Conservation (phyloP, 23 tunicate genomes). For the Trididemnum nubilum region DNA sequence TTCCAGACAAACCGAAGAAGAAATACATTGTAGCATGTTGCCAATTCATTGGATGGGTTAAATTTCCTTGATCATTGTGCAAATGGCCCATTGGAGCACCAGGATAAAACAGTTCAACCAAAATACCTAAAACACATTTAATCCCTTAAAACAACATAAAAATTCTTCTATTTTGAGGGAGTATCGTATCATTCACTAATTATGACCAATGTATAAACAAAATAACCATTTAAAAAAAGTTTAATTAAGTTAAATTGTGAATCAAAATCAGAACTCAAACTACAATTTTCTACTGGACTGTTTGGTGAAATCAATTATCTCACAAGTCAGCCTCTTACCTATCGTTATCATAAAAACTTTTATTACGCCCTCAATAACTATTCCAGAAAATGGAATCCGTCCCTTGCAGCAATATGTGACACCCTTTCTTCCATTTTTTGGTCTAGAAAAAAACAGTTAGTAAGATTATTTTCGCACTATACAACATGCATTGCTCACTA, state of each 20-base stretch:
- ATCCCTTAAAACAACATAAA: no score
- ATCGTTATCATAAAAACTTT: conserved; percentile 64
- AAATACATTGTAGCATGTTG: conserved; percentile 99
- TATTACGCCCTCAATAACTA: conserved; percentile 81
- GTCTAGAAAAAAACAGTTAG: no score
- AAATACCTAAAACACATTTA: conserved; percentile 57
- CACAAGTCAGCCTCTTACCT: no score
- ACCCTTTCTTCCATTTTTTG: neutral
- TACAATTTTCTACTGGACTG: no score
- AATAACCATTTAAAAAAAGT: no score
- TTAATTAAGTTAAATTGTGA: no score
- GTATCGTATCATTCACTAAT: no score
- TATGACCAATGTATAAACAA: no score
- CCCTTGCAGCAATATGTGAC: conserved; percentile 65
- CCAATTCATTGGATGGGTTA: conserved; percentile 92
- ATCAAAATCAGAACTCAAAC: no score
- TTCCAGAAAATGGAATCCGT: conserved; percentile 61
- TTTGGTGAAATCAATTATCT: no score
- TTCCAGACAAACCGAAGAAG: conserved; percentile 84
- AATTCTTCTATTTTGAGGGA: neutral
- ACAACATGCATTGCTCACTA: no score
- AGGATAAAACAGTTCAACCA: conserved; percentile 90
- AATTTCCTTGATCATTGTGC: conserved; percentile 53
- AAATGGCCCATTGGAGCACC: conserved; percentile 83
- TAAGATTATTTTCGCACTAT: no score